Base-by-base conservation (phyloP, 2,113 vertebrate genomes). In the Paedocypris sp. region DNA sequence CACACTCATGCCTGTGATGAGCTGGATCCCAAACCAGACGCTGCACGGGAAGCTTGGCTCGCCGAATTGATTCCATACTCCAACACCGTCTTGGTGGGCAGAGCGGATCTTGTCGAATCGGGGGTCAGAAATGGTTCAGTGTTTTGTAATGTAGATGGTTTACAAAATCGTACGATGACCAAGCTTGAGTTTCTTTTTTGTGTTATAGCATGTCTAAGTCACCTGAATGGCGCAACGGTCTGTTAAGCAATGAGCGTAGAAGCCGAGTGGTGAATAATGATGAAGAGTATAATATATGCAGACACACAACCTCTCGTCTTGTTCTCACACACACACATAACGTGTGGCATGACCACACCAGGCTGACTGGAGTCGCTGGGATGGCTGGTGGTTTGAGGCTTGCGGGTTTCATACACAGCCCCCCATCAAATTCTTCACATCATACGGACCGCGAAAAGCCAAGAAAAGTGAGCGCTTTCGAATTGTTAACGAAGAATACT, bases 321-420 rank as follows among this genome's bases (percentile, higher is more conserved):
- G 23, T 13, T 15, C 50, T 25, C 28, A 62, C 18, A 64, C 49
- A 49, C 23, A 46, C 12, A 46, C 4, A 31, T 29, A 42, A 53
- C 65, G 32, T 61, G 61, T 28, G 60, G 65, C 62, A 33, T 57
- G 36, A 66, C 60, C 64, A 60, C 60, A 64, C 49, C 32, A 68
- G 69, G 61, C 60, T 64, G 68, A 63, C 62, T 67, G 66, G 57
- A 68, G 65, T 57, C 64, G 66, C 47, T 71, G 64, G 50, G 62
- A 51, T 61, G 31, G 51, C 66, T 63, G 54, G 62, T 66, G 68
- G 62, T 58, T 57, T 66, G 51, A 54, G 68, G 42, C 52, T 33
- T 70, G 62, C 45, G 68, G 62, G 35, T 66, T 60, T 66, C 62
- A 62, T 59, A 54, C 70, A 71, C 60, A 64, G 33, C 62, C 4